Evolutionary conservation across 1,140 invertebrate genomes (phyloP).

Genomic region (Lepidurus apus): DNA sequence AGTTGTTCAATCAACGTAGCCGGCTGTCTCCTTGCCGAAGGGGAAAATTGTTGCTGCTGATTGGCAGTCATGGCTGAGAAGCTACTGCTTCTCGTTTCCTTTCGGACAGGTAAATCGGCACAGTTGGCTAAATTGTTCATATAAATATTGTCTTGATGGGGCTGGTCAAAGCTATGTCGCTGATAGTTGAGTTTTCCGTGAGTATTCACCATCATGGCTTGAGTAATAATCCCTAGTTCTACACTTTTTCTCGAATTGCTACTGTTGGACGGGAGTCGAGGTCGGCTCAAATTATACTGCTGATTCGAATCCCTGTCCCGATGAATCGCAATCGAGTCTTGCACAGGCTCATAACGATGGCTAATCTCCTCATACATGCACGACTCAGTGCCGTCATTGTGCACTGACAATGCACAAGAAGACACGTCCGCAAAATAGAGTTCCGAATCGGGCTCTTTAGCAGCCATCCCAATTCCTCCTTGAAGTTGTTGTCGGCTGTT

Average conservation of each 20-base stretch:
- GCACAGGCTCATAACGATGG: slow-evolving; percentile 30
- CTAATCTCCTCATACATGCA: slow-evolving; percentile 35
- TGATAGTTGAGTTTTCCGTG: slow-evolving; percentile 19
- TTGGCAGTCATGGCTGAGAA: neutral
- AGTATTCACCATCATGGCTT: slow-evolving; percentile 5
- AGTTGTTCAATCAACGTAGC: slow-evolving; percentile 15
- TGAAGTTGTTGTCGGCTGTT: neutral
- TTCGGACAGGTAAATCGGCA: neutral
- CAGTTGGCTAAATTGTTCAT: neutral
- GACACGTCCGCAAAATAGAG: slow-evolving; percentile 79
- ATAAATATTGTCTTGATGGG: neutral
- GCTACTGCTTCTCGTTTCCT: neutral
- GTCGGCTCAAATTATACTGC: slow-evolving; percentile 23
- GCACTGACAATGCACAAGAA: slow-evolving; percentile 62
- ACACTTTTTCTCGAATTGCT: neutral
- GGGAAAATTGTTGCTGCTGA: neutral
- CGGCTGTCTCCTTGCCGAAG: neutral
- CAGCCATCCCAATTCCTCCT: slow-evolving; percentile 2
- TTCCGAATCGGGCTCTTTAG: slow-evolving; percentile 55
- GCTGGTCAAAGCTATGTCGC: neutral
- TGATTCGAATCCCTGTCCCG: slow-evolving; percentile 6
- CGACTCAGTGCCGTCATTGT: slow-evolving; percentile 48
- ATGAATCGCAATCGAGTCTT: slow-evolving; percentile 14
- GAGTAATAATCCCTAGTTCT: slow-evolving; percentile 25
- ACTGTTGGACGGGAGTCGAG: slow-evolving; percentile 15